Conservation (phyloP, 53 echinoderm and acorn worm species). For the Holothuria scabra region DNA sequence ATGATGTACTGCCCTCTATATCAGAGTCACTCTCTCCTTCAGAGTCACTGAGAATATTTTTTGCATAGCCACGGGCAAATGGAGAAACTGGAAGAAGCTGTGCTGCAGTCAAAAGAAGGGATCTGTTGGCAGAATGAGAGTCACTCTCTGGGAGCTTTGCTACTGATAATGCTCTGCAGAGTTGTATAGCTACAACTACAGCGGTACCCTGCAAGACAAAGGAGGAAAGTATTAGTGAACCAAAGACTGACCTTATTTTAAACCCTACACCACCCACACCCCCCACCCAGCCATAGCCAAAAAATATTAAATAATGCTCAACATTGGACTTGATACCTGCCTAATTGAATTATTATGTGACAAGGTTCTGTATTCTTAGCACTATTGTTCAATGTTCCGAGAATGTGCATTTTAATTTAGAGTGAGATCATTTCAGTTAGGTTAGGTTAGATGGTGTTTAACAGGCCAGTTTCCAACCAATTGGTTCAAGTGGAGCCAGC, state of each 20-base stretch:
- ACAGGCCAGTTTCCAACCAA: too few relatives aligned
- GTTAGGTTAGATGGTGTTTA: too few relatives aligned
- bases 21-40: too few relatives aligned
- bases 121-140: not conserved
- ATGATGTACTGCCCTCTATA: not conserved
- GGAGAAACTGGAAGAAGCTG: constrained; percentile 16
- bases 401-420: too few relatives aligned
- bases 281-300: too few relatives aligned
- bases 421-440: too few relatives aligned
- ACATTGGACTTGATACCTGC: too few relatives aligned
- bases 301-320: too few relatives aligned
- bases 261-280: not conserved
- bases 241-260: not conserved
- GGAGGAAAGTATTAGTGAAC: not conserved
- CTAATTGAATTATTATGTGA: too few relatives aligned
- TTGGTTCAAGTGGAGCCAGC: too few relatives aligned
- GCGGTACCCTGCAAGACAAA: constrained; percentile 18
- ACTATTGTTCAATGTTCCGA: too few relatives aligned
- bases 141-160: constrained; percentile 32
- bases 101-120: not conserved
- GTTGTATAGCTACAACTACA: constrained; percentile 41
- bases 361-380: too few relatives aligned
- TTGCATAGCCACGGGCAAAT: not conserved
- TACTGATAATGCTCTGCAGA: constrained; percentile 27
- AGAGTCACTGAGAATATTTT: not conserved